Evolutionary conservation across 2,113 vertebrate genomes (phyloP).

Genomic region (Leuciscus idus): DNA sequence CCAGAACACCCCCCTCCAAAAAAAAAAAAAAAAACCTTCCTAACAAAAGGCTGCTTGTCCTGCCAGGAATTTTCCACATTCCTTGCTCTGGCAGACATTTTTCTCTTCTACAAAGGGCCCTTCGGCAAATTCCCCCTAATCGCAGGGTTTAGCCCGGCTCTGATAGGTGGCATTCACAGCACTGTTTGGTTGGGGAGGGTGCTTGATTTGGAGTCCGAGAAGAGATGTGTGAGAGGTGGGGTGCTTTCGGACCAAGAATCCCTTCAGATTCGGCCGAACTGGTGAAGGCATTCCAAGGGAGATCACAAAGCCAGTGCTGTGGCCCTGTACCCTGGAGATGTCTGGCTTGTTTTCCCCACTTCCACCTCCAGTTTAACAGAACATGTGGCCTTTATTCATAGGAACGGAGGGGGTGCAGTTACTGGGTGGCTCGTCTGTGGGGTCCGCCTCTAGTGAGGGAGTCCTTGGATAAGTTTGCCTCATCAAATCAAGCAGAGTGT

Average conservation of each 20-base stretch:
- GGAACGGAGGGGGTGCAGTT: conserved; percentile 47
- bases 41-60: conserved; percentile 94
- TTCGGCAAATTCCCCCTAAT: conserved; percentile 95
- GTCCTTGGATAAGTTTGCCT: conserved; percentile 59
- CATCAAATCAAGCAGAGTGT: conserved; percentile 59
- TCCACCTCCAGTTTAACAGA: conserved; percentile 65
- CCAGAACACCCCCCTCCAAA: conserved; percentile 76
- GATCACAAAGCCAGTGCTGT: conserved; percentile 81
- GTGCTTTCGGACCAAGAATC: conserved; percentile 78
- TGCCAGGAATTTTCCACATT: conserved; percentile 97
- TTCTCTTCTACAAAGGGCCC: conserved; percentile 92
- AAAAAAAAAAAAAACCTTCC: conserved; percentile 67
- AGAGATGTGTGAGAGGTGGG: conserved; percentile 79
- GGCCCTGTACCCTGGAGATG: conserved; percentile 57
- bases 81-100: conserved; percentile 94
- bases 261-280: conserved; percentile 85
- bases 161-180: conserved; percentile 94
- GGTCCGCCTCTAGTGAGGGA: conserved; percentile 59
- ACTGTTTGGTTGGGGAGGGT: conserved; percentile 79
- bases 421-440: conserved; percentile 58
- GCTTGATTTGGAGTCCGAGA: conserved; percentile 68
- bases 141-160: conserved; percentile 87
- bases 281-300: conserved; percentile 76
- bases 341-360: conserved; percentile 52
- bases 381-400: conserved; percentile 68